Conservation (phyloP, 2,888 invertebrate genomes). For the Pteria penguin region DNA sequence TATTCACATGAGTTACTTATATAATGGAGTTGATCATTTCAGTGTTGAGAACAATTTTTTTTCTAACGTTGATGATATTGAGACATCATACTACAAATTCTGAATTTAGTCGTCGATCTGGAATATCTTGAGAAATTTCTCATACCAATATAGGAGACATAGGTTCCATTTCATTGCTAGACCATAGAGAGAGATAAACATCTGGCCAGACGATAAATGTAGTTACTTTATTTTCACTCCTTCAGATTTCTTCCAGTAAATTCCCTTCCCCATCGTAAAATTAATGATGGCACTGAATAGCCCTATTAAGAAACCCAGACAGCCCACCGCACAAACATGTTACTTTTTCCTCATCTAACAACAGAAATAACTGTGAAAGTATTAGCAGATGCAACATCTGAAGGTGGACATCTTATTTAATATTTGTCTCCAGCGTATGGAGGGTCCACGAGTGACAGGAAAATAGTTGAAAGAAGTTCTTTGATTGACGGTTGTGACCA, state of each 20-base stretch:
- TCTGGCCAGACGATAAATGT: constrained; percentile 48
- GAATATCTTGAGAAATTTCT: too few species aligned
- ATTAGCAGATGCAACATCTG: constrained; percentile 50
- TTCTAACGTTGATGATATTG: too few species aligned
- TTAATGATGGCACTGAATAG: constrained; percentile 60
- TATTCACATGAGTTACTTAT: too few species aligned
- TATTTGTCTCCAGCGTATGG: constrained; percentile 56
- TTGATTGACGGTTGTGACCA: constrained; percentile 44
- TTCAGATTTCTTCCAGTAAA: constrained; percentile 45
- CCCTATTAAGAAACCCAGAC: too few species aligned
- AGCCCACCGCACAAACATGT: constrained; percentile 53
- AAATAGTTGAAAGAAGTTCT: constrained; percentile 38
- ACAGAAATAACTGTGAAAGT: constrained; percentile 60
- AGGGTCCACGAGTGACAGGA: constrained; percentile 58
- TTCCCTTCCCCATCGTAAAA: constrained; percentile 55
- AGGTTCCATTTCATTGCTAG: constrained; percentile 50
- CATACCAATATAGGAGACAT: constrained; percentile 40
- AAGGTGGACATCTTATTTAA: constrained; percentile 51
- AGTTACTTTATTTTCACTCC: constrained; percentile 50
- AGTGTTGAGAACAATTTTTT: too few species aligned
- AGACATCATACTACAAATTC: too few species aligned
- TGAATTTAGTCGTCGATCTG: too few species aligned
- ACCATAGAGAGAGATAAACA: too few species aligned
- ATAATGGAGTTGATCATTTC: too few species aligned
- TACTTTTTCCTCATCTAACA: constrained; percentile 61